Base-by-base conservation (phyloP, 2,113 vertebrate species). In the Paramormyrops kingsleyae region DNA sequence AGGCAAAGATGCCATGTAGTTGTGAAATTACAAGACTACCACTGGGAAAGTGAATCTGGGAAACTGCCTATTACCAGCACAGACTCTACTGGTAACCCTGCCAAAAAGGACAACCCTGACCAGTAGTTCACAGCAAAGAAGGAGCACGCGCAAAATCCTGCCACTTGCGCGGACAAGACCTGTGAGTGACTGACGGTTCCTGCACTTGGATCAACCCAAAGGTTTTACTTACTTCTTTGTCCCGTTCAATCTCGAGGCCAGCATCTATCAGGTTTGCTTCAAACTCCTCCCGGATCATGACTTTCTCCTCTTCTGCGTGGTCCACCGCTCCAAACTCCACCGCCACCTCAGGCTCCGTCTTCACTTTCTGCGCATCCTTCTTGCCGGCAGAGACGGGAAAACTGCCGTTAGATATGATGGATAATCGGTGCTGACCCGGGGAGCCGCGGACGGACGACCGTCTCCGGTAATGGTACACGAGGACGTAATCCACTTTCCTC, bases 401-500 rank as follows among this genome's bases (percentile, higher is more conserved):
- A 93, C 95, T 97, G 86, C 98, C 98, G 0, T 99, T 99, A 1
- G 94, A 98, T 88, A 98, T 92, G 3, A 97, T 87, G 12, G 95
- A 95, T 21, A 97, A 86, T 87, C 94, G 89, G 86, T 92, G 89
- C 90, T 94, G 47, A 89, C 35, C 85, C 0, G 0, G 92, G 88
- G 0, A 50, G 87, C 0, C 88, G 9, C 88, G 91, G 47, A 83
- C 92, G 2, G 94, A 59, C 7, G 93, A 86, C 0, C 91, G 95
- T 13, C 97, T 96, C 46, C 97, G 95, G 89, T 97, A 97, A 92
- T 98, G 97, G 91, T 97, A 99, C 21, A 96, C 97, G 21, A 99
- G 93, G 39, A 99, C 98, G 0, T 99, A 99, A 94, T 99, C 99
- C 0, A 99, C 97, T 93, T 99, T 99, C 90, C 98, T 97, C 89